These are phyloP conservation scores for Trimorus sp. DNA, from an alignment of 2,888 invertebrate genomes.

Conservation along the genomic window DNA sequence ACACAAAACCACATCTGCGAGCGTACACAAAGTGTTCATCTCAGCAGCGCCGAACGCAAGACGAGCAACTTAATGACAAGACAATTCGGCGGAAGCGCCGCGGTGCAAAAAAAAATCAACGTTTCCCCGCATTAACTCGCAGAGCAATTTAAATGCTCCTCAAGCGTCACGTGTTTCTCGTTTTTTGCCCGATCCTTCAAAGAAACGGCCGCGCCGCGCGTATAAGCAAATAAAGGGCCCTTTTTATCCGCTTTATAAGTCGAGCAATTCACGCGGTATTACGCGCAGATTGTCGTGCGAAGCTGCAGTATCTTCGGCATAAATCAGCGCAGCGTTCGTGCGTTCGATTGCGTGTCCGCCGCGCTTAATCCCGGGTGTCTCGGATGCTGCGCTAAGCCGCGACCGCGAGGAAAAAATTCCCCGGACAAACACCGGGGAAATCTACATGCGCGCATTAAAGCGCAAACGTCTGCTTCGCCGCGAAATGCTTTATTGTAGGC, in stretches of 20 bases:
- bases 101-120: slow-evolving; percentile 14
- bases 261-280: no score
- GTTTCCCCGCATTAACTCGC: slow-evolving; percentile 5
- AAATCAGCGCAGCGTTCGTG: slow-evolving; percentile 29
- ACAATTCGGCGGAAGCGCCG: background rate
- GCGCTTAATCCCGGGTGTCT: no score
- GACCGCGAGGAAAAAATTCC: no score
- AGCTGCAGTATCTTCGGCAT: slow-evolving; percentile 31
- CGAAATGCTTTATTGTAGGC: no score
- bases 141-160: slow-evolving; percentile 20
- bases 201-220: slow-evolving; percentile 12
- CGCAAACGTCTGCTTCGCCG: no score
- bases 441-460: no score
- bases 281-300: slow-evolving; percentile 21
- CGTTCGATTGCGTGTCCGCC: background rate
- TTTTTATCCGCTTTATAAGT: background rate
- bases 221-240: slow-evolving; percentile 12
- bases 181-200: slow-evolving; percentile 26
- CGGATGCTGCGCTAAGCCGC: no score
- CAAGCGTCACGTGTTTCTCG: slow-evolving; percentile 13
- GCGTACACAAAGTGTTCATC: no score
- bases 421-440: no score
- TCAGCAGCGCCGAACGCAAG: no score
- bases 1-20: no score
- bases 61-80: background rate